Evolutionary conservation across 2,888 invertebrate species (phyloP).

Genomic region (Plusia festucae): DNA sequence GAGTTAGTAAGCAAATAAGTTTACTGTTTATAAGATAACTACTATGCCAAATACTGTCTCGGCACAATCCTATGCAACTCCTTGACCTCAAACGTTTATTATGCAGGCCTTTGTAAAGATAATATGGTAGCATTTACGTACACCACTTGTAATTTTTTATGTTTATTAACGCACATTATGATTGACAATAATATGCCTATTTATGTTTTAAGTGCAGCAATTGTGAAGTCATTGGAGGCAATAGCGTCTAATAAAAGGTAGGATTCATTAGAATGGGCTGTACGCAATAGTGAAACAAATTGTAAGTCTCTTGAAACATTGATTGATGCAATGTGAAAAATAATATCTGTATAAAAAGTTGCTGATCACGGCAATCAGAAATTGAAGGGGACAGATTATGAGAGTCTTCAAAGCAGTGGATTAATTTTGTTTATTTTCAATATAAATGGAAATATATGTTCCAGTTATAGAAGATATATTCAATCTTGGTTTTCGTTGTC

Average conservation of each 20-base stretch:
- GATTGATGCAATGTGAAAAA: not conserved
- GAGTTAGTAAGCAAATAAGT: too few species aligned
- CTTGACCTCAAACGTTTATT: constrained; percentile 43
- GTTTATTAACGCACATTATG: constrained; percentile 40
- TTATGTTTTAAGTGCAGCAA: constrained; percentile 48
- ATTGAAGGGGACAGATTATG: not conserved
- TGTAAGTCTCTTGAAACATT: constrained; percentile 1
- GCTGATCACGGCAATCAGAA: not conserved
- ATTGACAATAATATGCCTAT: constrained; percentile 37
- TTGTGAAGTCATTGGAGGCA: constrained; percentile 35
- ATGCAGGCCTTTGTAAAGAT: constrained; percentile 28
- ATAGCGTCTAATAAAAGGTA: constrained; percentile 23
- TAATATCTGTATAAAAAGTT: not conserved
- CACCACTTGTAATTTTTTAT: constrained; percentile 48
- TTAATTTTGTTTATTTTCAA: not conserved
- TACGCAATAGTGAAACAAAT: constrained; percentile 22
- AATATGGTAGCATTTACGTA: constrained; percentile 30
- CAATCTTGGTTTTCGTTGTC: too few species aligned
- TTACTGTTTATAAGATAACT: not conserved
- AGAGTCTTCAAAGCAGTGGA: not conserved
- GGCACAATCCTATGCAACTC: constrained; percentile 33
- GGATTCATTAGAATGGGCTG: constrained; percentile 26
- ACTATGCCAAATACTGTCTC: not conserved
- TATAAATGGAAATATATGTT: not conserved
- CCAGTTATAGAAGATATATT: not conserved